A percentile compares a stretch with the other conserved stretches of the same genome.
phyloP scores from a whole-genome alignment of 2,797 vertebrate genomes.

The Menidia menidia region DNA sequence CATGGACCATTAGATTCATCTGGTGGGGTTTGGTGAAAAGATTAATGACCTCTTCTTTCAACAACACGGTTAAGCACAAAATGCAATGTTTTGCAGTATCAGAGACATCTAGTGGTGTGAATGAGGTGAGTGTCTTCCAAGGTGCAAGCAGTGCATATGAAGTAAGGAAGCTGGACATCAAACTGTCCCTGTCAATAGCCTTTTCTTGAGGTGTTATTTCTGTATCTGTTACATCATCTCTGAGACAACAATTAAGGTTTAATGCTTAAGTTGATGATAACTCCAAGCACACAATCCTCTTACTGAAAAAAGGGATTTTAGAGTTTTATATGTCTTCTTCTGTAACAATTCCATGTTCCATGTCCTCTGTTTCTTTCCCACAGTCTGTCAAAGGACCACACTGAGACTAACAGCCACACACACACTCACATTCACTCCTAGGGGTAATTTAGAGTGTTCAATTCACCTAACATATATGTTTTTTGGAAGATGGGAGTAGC shows the following conservation, averaged over 20 bases:
- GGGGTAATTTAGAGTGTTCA: too few relatives aligned
- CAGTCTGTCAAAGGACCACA: too few relatives aligned
- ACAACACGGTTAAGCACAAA: background rate
- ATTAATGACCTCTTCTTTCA: slow-evolving; percentile 19
- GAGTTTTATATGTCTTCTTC: background rate
- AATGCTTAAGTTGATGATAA: background rate
- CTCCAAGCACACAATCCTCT: background rate
- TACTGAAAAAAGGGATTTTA: background rate
- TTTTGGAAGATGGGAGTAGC: too few relatives aligned
- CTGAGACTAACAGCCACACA: too few relatives aligned
- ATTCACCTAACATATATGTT: too few relatives aligned
- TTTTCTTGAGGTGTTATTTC: background rate
- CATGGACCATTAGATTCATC: slow-evolving; percentile 26
- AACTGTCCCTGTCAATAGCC: background rate
- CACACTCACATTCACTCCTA: too few relatives aligned
- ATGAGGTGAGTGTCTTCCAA: slow-evolving; percentile 5
- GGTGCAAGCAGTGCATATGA: background rate
- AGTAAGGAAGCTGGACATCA: background rate
- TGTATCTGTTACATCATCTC: background rate
- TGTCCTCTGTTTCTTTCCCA: background rate
- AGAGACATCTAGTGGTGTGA: slow-evolving; percentile 32
- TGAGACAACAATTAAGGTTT: background rate
- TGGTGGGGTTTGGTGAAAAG: slow-evolving; percentile 27
- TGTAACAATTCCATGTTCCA: background rate
- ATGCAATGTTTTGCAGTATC: slow-evolving; percentile 7